These are phyloP conservation scores for Mycalesis mineus DNA, from an alignment of 2,888 invertebrate species.

Conservation along the genomic window DNA sequence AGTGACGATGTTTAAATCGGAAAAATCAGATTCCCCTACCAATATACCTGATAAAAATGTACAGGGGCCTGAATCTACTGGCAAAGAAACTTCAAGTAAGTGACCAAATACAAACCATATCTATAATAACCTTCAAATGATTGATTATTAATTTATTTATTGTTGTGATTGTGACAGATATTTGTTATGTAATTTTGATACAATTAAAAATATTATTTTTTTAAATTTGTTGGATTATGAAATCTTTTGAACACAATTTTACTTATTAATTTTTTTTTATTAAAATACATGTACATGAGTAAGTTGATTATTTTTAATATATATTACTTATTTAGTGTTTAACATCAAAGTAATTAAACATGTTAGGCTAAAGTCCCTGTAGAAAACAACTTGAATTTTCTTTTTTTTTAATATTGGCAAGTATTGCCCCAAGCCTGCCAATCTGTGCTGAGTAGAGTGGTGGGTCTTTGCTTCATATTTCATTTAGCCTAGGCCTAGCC, in stretches of 20 bases:
- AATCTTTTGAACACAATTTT: no score
- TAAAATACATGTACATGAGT: no score
- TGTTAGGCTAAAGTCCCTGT: no score
- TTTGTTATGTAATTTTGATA: slow-evolving; percentile 15
- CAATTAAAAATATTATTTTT: background rate
- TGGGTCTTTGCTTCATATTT: background rate
- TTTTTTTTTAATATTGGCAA: no score
- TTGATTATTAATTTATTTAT: slow-evolving; percentile 7
- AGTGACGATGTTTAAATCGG: slow-evolving; percentile 88
- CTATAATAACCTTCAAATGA: slow-evolving; percentile 5
- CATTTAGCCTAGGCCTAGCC: no score
- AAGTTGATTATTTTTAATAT: no score
- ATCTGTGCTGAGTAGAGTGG: no score
- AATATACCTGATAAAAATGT: slow-evolving; percentile 42
- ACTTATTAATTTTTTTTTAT: no score
- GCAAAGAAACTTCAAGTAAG: slow-evolving; percentile 38
- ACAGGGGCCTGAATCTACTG: slow-evolving; percentile 11
- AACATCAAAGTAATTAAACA: no score
- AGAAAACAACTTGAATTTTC: no score
- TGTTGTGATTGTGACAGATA: background rate
- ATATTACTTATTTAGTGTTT: no score
- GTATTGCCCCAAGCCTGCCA: no score
- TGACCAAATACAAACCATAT: background rate
- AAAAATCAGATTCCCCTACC: slow-evolving; percentile 49
- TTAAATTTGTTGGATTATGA: background rate